These are phyloP conservation scores for Aphelenchoides avenae DNA, from an alignment of 1,140 invertebrate species.

Conservation along the genomic window DNA sequence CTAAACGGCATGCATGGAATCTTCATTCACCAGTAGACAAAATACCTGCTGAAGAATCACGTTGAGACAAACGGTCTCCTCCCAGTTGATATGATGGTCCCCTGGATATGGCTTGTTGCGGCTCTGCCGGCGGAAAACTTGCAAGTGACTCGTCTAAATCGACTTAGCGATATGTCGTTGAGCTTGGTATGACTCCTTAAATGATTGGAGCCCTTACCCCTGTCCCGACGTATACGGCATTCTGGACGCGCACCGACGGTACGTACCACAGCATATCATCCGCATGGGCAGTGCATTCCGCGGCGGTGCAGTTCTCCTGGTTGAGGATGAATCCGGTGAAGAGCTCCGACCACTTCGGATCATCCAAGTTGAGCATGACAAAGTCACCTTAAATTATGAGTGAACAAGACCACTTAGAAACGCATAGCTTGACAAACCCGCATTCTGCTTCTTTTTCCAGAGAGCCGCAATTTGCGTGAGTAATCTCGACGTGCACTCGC, in stretches of 20 bases:
- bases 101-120: conserved; percentile 83
- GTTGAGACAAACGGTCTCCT: conserved; percentile 98
- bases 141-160: conserved; percentile 39
- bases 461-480: conserved; percentile 30
- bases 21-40: no score
- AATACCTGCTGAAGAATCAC: conserved; percentile 85
- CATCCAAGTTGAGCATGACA: conserved; percentile 1
- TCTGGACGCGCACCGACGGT: conserved; percentile 20
- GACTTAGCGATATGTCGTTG: conserved; percentile 6
- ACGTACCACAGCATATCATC: conserved; percentile 55
- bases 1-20: no score
- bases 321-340: conserved; percentile 48
- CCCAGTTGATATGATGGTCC: conserved; percentile 93
- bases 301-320: conserved; percentile 31
- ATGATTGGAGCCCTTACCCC: conserved; percentile 16
- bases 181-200: not conserved
- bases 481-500: conserved; percentile 32
- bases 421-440: conserved; percentile 9
- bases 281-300: conserved; percentile 41
- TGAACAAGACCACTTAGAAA: conserved; percentile 4
- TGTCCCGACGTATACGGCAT: conserved; percentile 14
- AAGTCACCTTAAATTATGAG: conserved; percentile 7
- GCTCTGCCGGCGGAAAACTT: conserved; percentile 85
- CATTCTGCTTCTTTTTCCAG: conserved; percentile 13
- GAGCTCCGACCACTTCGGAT: conserved; percentile 40